phyloP scores from a whole-genome alignment of 2,797 vertebrate genomes.

The Peromyscus attwateri region DNA sequence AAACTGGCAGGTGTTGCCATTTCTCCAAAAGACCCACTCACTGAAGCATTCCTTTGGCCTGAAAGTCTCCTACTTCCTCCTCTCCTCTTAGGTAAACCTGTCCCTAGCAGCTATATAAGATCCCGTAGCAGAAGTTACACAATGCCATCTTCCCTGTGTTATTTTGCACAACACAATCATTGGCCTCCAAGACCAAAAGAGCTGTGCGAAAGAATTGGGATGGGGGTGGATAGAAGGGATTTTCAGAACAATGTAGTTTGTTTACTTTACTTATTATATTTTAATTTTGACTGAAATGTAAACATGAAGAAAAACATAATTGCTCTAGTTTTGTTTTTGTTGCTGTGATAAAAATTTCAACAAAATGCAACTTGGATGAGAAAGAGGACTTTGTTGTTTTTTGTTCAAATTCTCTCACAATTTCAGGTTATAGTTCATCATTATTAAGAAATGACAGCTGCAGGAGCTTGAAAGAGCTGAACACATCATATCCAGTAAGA shows the following conservation, averaged over 20 bases:
- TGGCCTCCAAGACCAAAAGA: not conserved
- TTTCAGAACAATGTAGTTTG: not conserved
- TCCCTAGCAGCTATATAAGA: rapidly evolving
- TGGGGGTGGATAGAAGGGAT: not conserved
- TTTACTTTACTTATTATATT: not conserved
- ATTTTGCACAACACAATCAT: not conserved
- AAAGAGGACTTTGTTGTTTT: not conserved
- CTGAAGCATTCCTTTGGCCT: not conserved
- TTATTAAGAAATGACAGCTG: not conserved
- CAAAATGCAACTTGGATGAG: not conserved
- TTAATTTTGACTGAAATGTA: not conserved
- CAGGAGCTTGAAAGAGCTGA: not conserved
- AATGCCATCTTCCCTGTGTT: not conserved
- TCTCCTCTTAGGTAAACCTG: not conserved
- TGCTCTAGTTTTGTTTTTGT: not conserved
- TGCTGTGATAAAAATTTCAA: not conserved
- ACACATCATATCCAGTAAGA: not conserved
- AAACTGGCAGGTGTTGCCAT: not conserved
- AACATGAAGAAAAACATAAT: not conserved
- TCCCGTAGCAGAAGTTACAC: not conserved
- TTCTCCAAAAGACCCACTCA: rapidly evolving
- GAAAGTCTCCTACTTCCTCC: rapidly evolving
- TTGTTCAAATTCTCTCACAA: not conserved
- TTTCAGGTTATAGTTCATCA: not conserved
- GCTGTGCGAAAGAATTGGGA: not conserved